Base-by-base conservation (phyloP, 2,797 vertebrate genomes). In the Nannoperca australis region DNA sequence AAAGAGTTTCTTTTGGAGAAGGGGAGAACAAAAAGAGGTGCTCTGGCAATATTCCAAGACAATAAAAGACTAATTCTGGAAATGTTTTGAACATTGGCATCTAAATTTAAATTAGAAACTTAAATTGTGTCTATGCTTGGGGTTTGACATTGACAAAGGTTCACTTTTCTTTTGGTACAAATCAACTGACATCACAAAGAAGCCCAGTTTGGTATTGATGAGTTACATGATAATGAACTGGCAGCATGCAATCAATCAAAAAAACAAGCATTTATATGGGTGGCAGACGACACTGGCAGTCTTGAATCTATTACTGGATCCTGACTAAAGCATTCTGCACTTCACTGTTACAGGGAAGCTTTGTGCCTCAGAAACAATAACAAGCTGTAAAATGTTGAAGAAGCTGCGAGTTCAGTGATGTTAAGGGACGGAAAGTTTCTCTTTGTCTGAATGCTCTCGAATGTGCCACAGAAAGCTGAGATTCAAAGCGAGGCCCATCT, bases 401-500 rank as follows among this genome's bases (percentile, higher is more conserved):
- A 44, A 59, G 81, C 78, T 30, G 82, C 30, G 38, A 75, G 76
- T 86, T 84, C 62, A 67, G 72, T 42, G 78, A 86, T 59, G 87
- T 83, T 83, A 40, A 64, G 81, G 80, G 87, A 91, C 73, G 50
- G 61, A 81, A 92, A 91, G 79, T 91, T 90, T 89, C 75, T 91
- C 81, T 90, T 94, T 97, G 95, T 96, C 95, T 97, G 79, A 96
- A 92, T 96, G 96, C 96, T 96, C 95, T 96, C 95, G 88, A 93
- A 91, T 90, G 91, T 85, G 81, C 81, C 87, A 81, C 86, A 86
- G 85, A 92, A 92, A 88, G 87, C 85, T 55, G 56, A 38, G 85
- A 96, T 95, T 97, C 96, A 97, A 96, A 97, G 96, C 94, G 91
- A 89, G 93, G 96, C 97, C 96, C 96, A 94, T 97, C 97, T 96